Evolutionary conservation across 1,140 invertebrate genomes (phyloP), one percentile per base, ranked within the genome.

Genomic region (Bombus confusus): DNA sequence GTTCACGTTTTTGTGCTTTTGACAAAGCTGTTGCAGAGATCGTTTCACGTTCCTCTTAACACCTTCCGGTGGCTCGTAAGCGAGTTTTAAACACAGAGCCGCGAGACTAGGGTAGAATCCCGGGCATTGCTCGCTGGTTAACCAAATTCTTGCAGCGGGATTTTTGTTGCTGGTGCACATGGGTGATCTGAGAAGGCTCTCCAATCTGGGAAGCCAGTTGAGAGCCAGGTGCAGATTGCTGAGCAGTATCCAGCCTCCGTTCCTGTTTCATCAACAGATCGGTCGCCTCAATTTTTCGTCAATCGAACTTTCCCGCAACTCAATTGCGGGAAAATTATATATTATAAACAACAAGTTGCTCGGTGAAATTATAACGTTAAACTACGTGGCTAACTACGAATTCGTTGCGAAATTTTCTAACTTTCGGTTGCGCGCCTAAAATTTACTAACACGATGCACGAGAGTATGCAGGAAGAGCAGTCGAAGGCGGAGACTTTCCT

Each of bases 161-260:
- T 96, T 95, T 59, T 96, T 94, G 73, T 97, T 95, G 1, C 96
- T 96, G 3, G 96, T 95, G 39, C 96, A 93, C 71, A 94, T 94
- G 76, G 96, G 96, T 0, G 98, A 95, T 90, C 97, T 96, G 91
- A 98, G 96, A 85, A 95, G 73, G n/a, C 92, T 90, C 41, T 98
- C 97, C 59, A 99, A 94, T 34, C 95, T 93, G 3, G 97, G 96
- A 3, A 99, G 93, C 97, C 98, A 98, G 52, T 96, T 95, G 0
- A 97, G 96, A 25, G 98, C 97, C 25, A 99, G 95, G 93, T 99
- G 98, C 1, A 99, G 95, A 94, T 99, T 99, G 94, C 98, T 99
- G 52, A 99, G 93, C 72, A 97, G 96, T 8, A 98, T 91, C 98
- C 98, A 98, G 31, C 96, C 94, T 8, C 97, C 97, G 83, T 96